Conservation (phyloP, 2,797 vertebrate species). For the Xenentodon cancila region DNA sequence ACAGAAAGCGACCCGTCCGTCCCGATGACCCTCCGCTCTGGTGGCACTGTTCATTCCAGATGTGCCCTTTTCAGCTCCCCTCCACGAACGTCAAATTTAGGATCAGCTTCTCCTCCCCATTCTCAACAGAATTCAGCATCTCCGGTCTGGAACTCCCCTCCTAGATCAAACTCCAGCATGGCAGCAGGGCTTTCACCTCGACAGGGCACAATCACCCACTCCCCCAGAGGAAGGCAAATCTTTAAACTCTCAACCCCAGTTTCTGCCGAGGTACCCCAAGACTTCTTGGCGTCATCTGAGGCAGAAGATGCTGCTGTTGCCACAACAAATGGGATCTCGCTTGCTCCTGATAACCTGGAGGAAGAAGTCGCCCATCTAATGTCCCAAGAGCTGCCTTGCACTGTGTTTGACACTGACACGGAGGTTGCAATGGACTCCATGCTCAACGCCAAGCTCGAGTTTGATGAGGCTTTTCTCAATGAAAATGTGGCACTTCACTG, state of each 20-base stretch:
- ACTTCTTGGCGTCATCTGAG: slow-evolving; percentile 78
- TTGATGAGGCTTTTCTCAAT: slow-evolving; percentile 85
- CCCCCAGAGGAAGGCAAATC: slow-evolving; percentile 67
- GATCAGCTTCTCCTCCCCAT: slow-evolving; percentile 67
- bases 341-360: slow-evolving; percentile 70
- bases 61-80: slow-evolving; percentile 74
- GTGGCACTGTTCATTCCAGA: slow-evolving; percentile 61
- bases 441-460: slow-evolving; percentile 86
- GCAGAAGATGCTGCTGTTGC: slow-evolving; percentile 76
- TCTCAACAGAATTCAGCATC: slow-evolving; percentile 65
- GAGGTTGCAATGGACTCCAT: slow-evolving; percentile 87
- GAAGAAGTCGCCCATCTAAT: slow-evolving; percentile 75
- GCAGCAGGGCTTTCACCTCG: slow-evolving; percentile 67
- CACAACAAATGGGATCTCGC: slow-evolving; percentile 72
- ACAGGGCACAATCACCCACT: slow-evolving; percentile 55
- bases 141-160: slow-evolving; percentile 71
- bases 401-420: slow-evolving; percentile 77
- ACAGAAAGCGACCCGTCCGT: slow-evolving; percentile 64
- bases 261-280: slow-evolving; percentile 78
- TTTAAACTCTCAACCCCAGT: slow-evolving; percentile 76
- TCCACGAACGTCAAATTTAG: slow-evolving; percentile 62
- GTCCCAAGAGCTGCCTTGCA: slow-evolving; percentile 79
- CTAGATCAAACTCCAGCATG: slow-evolving; percentile 63
- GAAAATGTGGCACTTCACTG: slow-evolving; percentile 81
- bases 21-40: slow-evolving; percentile 66